Base-by-base conservation (phyloP, 2,888 invertebrate species). In the Dryobotodes eremita region DNA sequence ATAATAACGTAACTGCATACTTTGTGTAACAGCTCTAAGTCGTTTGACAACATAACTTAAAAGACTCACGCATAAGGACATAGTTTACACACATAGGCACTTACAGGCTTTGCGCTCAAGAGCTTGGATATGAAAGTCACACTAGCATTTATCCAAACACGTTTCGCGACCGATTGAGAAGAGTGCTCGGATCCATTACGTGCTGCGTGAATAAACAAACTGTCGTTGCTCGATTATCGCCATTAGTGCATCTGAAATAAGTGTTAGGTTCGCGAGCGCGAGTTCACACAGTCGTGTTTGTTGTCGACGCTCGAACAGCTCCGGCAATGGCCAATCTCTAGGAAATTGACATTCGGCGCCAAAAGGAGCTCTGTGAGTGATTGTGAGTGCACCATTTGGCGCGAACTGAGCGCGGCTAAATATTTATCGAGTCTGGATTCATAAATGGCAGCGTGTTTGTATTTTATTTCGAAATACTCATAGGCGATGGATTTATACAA, bases 341-440 rank as follows among this genome's bases (percentile, higher is more conserved):
- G 93, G 93, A 94, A 95, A 95, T 93, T 96, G 94, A 94, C 95
- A 95, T 94, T 95, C 92, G 94, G 94, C 95, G 94, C 95, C 95
- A 93, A 93, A 94, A 93, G 93, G 91, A 92, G 89, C 91, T 89
- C 89, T 91, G 85, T 90, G 92, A 93, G 91, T 92, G 93, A 94
- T 93, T 92, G 92, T 90, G 90, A 94, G 93, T 92, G 92, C 91
- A 89, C 91, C 92, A 93, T 94, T 93, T 92, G 93, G 91, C 91
- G 93, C 89, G 90, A 93, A 92, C 92, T 92, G 91, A 89, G 90
- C 89, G 88, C 86, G 89, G 86, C 92, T 94, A 94, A 94, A 95
- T 94, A 94, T 95, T 95, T 94, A 94, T 93, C 86, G 89, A 93
- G 90, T 89, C 88, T 90, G 91, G 85, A 92, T 90, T 90, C 87